These are phyloP conservation scores for Stegostoma tigrinum DNA, from an alignment of 2,113 vertebrate genomes.

Conservation along the genomic window DNA sequence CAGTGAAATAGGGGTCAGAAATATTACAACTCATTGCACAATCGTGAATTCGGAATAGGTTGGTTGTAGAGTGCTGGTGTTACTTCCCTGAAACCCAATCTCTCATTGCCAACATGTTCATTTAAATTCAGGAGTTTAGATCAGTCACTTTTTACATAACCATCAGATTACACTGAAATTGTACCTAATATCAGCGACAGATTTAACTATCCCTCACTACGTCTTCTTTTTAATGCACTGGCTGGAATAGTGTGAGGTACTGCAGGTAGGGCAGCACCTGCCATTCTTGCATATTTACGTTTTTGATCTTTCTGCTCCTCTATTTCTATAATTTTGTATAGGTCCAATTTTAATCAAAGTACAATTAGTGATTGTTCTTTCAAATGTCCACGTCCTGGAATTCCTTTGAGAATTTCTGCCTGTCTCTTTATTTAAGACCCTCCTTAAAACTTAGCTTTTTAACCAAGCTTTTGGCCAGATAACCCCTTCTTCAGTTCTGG, in stretches of 20 bases:
- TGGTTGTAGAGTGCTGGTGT: neutral
- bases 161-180: neutral
- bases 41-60: neutral
- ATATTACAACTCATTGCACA: neutral
- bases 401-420: too few species aligned
- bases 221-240: neutral
- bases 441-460: too few species aligned
- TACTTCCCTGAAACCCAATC: neutral
- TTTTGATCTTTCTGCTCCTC: neutral
- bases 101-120: neutral
- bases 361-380: too few species aligned
- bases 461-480: too few species aligned
- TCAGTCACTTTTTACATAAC: constrained; percentile 1
- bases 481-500: too few species aligned
- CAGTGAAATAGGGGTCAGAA: neutral
- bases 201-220: neutral
- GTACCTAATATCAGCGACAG: neutral
- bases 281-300: neutral
- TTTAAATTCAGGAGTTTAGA: neutral
- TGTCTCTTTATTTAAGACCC: too few species aligned
- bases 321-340: neutral
- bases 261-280: neutral
- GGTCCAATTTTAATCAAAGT: neutral
- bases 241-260: neutral
- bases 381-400: too few species aligned